Evolutionary conservation across 2,888 invertebrate species (phyloP), one percentile per base, ranked within the genome.

Genomic region (Pammene fasciana): DNA sequence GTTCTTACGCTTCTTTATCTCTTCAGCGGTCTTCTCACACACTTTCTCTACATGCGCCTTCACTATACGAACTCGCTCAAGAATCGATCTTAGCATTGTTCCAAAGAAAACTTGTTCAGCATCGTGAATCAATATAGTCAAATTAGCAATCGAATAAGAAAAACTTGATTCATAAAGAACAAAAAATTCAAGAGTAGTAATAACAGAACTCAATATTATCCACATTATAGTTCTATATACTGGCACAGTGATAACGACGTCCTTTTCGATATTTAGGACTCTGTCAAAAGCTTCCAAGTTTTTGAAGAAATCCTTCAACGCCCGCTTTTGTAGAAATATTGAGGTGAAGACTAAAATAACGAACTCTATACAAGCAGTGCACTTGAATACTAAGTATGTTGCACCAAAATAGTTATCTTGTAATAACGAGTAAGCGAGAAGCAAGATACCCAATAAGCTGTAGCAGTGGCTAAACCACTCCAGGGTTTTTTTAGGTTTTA

Each of bases 91-190:
- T 0, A 89, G 73, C 26, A 87, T 72, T 7, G 81, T 71, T 5
- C 84, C 80, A 59, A 82, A 83, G 43, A 88, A 80, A 9, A 86
- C 68, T 38, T 82, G 84, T 66, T 90, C 90, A 36, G 74, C 75
- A 62, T 89, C 89, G 60, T 86, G 87, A 0, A 80, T 74, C 8
- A 83, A 48, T 26, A 80, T 67, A 50, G 82, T 75, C 5, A 86
- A 41, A 18, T 79, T 82, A 0, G 76, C 45, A 0, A 75, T 67
- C 14, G 70, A 61, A 55, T 67, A 67, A 5, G 68, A 65, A 0
- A 72, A 48, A 16, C 76, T 72, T 0, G 76, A 62, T 6, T 75
- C 68, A 13, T 54, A 18, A 9, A 72, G 68, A 0, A 81, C 62
- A 38, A 72, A n/a, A n/a, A 71, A 78, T 71, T 89, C 89, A 13